These are phyloP conservation scores for Anticlea derivata DNA, from an alignment of 2,888 invertebrate genomes.

Conservation along the genomic window DNA sequence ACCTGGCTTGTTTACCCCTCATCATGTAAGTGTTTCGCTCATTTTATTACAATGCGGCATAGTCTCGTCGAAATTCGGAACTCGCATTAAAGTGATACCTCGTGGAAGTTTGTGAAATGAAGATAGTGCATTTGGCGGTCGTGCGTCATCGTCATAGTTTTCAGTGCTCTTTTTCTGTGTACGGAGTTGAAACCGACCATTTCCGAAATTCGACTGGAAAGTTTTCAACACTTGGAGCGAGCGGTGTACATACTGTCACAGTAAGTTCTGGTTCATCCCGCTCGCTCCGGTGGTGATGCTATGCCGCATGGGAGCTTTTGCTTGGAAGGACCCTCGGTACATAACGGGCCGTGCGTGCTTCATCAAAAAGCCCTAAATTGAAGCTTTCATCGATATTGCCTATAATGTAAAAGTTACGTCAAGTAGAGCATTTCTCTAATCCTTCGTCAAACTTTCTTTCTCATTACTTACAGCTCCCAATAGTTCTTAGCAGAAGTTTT, in stretches of 20 bases:
- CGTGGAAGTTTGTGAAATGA: conserved; percentile 79
- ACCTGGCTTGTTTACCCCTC: conserved; percentile 82
- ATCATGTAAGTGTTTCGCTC: conserved; percentile 82
- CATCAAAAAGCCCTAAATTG: conserved; percentile 50
- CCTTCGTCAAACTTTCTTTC: conserved; percentile 58
- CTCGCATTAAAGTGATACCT: conserved; percentile 71
- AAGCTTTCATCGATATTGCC: conserved; percentile 67
- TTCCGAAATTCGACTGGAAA: conserved; percentile 79
- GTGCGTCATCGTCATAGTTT: conserved; percentile 46
- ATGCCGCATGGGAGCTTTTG: conserved; percentile 69
- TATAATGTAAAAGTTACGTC: conserved; percentile 68
- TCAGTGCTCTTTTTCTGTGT: conserved; percentile 62
- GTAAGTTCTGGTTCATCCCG: conserved; percentile 48
- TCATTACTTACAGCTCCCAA: conserved; percentile 51
- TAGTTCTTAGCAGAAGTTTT: conserved; percentile 45
- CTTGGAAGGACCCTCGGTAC: conserved; percentile 55
- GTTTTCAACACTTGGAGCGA: conserved; percentile 63
- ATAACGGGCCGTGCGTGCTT: conserved; percentile 51
- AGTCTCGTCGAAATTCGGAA: conserved; percentile 77
- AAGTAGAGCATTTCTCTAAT: conserved; percentile 66
- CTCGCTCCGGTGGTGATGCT: conserved; percentile 55
- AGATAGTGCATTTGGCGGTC: conserved; percentile 63
- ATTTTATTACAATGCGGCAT: conserved; percentile 72
- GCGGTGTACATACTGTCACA: conserved; percentile 60
- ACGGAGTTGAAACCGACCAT: conserved; percentile 60